Evolutionary conservation across 2,797 vertebrate genomes (phyloP).

Genomic region (Sebastolobus altivelis): DNA sequence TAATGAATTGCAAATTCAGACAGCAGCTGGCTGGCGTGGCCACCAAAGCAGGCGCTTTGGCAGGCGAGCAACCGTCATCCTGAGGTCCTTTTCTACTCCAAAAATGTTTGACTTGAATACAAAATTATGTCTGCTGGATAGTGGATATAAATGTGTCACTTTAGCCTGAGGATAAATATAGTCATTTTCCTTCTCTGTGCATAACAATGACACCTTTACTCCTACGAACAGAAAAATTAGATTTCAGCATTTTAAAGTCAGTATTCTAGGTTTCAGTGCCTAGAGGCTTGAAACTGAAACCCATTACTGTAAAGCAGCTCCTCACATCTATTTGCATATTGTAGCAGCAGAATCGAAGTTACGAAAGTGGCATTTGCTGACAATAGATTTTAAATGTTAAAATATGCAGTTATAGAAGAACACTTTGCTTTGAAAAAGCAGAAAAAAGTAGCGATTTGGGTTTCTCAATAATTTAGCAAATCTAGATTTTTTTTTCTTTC

Average conservation of each 20-base stretch:
- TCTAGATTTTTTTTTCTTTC: neutral
- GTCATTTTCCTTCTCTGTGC: neutral
- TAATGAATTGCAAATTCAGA: constrained; percentile 29
- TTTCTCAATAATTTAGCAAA: constrained; percentile 6
- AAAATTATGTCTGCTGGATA: neutral
- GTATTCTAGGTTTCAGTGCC: constrained; percentile 43
- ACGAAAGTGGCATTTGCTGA: constrained; percentile 34
- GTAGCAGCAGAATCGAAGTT: constrained; percentile 23
- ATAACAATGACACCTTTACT: constrained; percentile 28
- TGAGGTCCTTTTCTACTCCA: neutral
- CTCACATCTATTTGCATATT: constrained; percentile 33
- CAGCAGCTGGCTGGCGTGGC: neutral
- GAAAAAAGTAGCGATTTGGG: neutral
- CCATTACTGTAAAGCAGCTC: constrained; percentile 33
- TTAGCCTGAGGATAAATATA: constrained; percentile 16
- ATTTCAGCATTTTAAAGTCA: constrained; percentile 33
- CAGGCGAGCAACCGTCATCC: neutral
- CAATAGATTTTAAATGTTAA: constrained; percentile 33
- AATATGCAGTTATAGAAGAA: constrained; percentile 5
- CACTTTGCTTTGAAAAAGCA: neutral
- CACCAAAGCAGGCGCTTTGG: neutral
- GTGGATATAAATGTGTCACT: constrained; percentile 16
- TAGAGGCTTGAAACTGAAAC: constrained; percentile 36
- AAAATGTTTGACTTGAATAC: neutral
- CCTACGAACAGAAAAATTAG: constrained; percentile 20